Percentiles rank a stretch among this genome's conserved stretches.
Evolutionary conservation across 2,113 vertebrate species (phyloP).

Genomic region (Nettapus auritus): DNA sequence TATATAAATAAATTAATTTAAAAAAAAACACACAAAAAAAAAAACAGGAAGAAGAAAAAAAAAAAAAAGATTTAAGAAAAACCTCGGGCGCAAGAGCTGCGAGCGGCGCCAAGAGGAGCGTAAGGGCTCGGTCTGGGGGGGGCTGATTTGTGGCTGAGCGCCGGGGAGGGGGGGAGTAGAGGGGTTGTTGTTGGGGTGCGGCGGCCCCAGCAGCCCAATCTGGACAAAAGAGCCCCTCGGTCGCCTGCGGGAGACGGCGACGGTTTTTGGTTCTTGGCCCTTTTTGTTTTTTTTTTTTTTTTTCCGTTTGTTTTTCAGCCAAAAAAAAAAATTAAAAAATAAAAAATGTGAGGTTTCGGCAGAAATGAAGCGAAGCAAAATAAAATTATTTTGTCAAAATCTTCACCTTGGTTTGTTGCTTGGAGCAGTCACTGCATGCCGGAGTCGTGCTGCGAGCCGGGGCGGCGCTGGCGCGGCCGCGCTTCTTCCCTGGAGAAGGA

Average conservation of each 20-base stretch:
- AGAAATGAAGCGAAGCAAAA: not conserved
- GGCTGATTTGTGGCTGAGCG: not conserved
- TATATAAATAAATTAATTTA: slow-evolving; percentile 81
- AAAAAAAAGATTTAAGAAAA: not conserved
- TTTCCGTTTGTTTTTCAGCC: not conserved
- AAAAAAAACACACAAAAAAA: slow-evolving; percentile 51
- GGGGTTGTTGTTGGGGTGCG: not conserved
- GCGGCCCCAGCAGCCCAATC: not conserved
- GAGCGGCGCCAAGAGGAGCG: not conserved
- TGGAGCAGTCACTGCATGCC: not conserved
- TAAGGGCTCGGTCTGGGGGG: not conserved
- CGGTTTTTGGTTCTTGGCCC: not conserved
- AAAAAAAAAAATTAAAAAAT: not conserved
- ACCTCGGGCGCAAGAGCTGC: not conserved
- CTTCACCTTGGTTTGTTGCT: slow-evolving; percentile 43
- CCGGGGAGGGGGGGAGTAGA: slow-evolving; percentile 3
- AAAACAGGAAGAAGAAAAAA: not conserved
- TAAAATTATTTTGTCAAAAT: slow-evolving; percentile 70
- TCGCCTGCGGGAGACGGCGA: not conserved
- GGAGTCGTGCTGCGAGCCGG: not conserved
- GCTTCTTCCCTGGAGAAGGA: not conserved
- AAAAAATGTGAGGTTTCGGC: slow-evolving; percentile 40
- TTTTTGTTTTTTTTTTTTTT: not conserved
- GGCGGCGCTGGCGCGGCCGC: too few species aligned
- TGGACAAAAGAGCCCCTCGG: not conserved